Percentiles rank a stretch among this genome's conserved stretches.
These are phyloP conservation scores for Heteronetta atricapilla DNA, from an alignment of 2,113 vertebrate species.

Conservation along the genomic window DNA sequence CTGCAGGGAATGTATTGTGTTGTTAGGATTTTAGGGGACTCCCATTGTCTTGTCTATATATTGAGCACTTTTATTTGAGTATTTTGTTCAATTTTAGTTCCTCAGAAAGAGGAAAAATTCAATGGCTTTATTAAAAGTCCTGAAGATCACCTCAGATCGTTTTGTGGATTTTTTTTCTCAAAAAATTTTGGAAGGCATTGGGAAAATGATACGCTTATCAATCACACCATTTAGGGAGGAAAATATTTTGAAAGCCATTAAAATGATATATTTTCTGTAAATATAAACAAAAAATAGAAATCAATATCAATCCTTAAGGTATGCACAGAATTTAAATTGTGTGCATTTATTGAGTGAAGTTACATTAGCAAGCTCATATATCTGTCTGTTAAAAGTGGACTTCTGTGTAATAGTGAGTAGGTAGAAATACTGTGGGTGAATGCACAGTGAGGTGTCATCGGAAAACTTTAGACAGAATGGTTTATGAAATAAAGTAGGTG, in stretches of 20 bases:
- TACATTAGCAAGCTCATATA: not conserved
- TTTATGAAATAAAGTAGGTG: not conserved
- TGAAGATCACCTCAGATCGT: not conserved
- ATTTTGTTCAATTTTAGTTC: conserved; percentile 8
- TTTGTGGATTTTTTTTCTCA: not conserved
- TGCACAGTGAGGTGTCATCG: accelerated
- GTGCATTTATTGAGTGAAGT: not conserved
- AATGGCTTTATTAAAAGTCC: not conserved
- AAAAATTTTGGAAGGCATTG: not conserved
- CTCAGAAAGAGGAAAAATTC: not conserved
- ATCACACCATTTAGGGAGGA: not conserved
- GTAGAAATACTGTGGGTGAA: not conserved
- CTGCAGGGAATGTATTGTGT: not conserved
- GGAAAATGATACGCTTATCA: not conserved
- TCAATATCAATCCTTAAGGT: not conserved
- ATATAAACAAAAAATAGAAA: not conserved
- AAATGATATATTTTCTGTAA: not conserved
- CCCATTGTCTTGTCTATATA: not conserved
- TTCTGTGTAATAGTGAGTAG: not conserved
- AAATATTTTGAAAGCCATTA: not conserved
- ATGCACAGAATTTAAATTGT: not conserved
- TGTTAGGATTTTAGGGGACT: not conserved
- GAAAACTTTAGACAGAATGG: not conserved
- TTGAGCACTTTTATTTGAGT: not conserved
- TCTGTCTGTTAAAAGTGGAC: not conserved